Evolutionary conservation across 2,888 invertebrate genomes (phyloP).

Genomic region (Coelogynopora nodosa): DNA sequence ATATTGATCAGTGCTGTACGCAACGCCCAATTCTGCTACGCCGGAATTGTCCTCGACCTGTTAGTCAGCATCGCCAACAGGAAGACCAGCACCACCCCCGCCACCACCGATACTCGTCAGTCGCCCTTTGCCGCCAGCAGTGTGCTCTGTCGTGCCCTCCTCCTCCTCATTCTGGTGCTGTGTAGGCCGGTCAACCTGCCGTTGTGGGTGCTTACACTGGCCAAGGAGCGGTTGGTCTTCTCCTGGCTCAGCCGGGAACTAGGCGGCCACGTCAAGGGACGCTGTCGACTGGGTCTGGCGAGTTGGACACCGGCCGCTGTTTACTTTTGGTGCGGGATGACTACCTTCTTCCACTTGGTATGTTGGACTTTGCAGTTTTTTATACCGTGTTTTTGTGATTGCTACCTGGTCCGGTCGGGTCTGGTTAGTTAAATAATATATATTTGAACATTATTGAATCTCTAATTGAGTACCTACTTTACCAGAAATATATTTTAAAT

Average conservation of each 20-base stretch:
- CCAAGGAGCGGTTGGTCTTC: background rate
- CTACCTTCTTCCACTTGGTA: conserved; percentile 9
- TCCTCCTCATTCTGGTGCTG: background rate
- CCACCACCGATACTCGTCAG: no score
- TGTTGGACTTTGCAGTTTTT: background rate
- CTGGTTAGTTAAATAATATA: no score
- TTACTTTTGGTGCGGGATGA: background rate
- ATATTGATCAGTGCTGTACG: background rate
- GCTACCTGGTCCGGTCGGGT: no score
- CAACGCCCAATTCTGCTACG: background rate
- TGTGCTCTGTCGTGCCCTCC: no score
- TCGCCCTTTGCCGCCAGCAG: no score
- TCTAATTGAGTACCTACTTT: no score
- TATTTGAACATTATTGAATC: no score
- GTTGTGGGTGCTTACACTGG: background rate
- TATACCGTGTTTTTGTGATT: no score
- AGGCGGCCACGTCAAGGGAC: background rate
- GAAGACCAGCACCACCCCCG: no score
- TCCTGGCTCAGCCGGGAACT: background rate
- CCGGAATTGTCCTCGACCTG: background rate
- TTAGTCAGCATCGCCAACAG: no score
- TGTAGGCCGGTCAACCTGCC: background rate
- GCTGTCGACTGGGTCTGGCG: background rate
- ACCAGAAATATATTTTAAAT: no score
- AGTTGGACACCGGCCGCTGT: background rate